phyloP scores from a whole-genome alignment of 2,797 vertebrate genomes.

The Decapterus maruadsi region DNA sequence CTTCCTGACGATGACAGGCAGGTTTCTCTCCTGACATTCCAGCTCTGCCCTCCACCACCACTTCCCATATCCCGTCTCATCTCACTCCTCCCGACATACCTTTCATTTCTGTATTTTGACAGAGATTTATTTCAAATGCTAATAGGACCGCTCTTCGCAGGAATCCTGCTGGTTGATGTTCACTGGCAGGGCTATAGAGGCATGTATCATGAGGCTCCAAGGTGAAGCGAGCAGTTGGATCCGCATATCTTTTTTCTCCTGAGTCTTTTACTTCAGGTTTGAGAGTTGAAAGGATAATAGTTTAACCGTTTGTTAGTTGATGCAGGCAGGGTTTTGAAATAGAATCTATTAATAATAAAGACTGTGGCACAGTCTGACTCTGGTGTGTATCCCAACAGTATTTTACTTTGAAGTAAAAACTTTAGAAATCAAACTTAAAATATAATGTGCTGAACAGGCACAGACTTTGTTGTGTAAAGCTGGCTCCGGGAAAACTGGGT shows the following conservation, averaged over 20 bases:
- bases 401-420: slow-evolving; percentile 9
- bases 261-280: neutral
- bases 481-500: neutral
- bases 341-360: slow-evolving; percentile 12
- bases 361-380: neutral
- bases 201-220: slow-evolving; percentile 8
- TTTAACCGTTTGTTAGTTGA: slow-evolving; percentile 5
- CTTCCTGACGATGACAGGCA: slow-evolving; percentile 72
- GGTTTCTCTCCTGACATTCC: slow-evolving; percentile 70
- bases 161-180: slow-evolving; percentile 37
- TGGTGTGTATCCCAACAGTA: neutral
- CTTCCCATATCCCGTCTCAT: slow-evolving; percentile 68
- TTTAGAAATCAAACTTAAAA: neutral
- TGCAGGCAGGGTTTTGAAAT: slow-evolving; percentile 14
- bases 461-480: neutral
- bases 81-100: slow-evolving; percentile 71
- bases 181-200: neutral
- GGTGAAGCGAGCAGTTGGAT: neutral
- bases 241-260: neutral
- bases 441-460: neutral
- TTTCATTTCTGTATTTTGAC: slow-evolving; percentile 65
- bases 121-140: slow-evolving; percentile 70
- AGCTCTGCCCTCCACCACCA: slow-evolving; percentile 59
- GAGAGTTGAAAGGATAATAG: slow-evolving; percentile 11
- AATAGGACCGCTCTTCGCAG: slow-evolving; percentile 41